phyloP scores from a whole-genome alignment of 2,113 vertebrate species.

The Apeltes quadracus region DNA sequence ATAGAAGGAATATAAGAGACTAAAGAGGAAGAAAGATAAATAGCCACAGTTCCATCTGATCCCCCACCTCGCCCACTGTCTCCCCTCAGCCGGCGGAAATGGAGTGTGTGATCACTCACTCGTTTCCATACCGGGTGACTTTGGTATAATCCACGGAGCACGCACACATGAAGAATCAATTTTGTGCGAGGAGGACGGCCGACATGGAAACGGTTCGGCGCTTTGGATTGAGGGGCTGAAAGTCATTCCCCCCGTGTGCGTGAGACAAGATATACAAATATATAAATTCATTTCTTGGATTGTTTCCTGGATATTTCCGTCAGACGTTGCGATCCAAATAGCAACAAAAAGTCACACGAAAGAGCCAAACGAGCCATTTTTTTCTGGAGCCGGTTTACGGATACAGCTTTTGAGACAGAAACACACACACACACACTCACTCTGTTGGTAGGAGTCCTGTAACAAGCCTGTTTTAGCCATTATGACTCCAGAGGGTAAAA shows the following conservation, averaged over 20 bases:
- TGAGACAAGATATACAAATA: constrained; percentile 1
- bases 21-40: constrained; percentile 14
- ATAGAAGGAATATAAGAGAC: background rate
- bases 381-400: constrained; percentile 43
- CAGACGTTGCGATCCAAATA: background rate
- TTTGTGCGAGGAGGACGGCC: constrained; percentile 25
- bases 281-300: background rate
- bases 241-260: constrained; percentile 7
- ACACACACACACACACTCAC: constrained; percentile 20
- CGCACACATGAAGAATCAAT: constrained; percentile 35
- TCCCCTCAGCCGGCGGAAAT: constrained; percentile 9
- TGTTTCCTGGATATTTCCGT: background rate
- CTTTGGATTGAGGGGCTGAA: background rate
- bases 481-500: constrained; percentile 69
- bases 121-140: constrained; percentile 56
- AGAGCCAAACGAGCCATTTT: constrained; percentile 35
- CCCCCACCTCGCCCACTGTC: constrained; percentile 32
- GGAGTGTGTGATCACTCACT: constrained; percentile 26
- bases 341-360: constrained; percentile 2
- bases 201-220: constrained; percentile 16
- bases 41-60: constrained; percentile 31
- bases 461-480: constrained; percentile 73
- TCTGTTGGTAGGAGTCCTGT: constrained; percentile 52
- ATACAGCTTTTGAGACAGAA: constrained; percentile 32
- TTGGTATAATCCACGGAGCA: constrained; percentile 51